Conservation (phyloP, 2,888 invertebrate genomes). For the Cryptocephalus primarius region DNA sequence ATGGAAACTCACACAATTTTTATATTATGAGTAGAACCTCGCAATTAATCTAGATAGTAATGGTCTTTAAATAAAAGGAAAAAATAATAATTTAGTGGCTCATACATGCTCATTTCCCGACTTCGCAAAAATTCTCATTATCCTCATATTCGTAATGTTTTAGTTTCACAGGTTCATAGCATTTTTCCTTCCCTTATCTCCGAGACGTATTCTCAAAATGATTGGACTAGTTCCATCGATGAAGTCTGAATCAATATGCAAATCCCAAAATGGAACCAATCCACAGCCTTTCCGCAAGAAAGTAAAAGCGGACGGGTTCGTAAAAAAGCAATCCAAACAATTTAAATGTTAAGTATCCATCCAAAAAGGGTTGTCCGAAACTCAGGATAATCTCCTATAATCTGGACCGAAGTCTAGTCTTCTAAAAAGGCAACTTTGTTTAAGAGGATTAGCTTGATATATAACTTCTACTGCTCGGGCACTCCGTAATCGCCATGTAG, state of each 20-base stretch:
- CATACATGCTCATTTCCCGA: too few species aligned
- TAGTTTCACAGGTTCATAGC: too few species aligned
- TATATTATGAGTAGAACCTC: too few species aligned
- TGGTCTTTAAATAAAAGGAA: too few species aligned
- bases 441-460: conserved; percentile 34
- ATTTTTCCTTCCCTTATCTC: too few species aligned
- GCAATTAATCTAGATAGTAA: too few species aligned
- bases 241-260: neutral
- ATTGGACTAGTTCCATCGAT: neutral
- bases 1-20: too few species aligned
- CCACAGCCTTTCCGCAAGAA: too few species aligned
- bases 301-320: neutral
- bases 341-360: conserved; percentile 24
- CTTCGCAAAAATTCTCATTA: too few species aligned
- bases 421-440: conserved; percentile 33
- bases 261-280: neutral
- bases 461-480: conserved; percentile 29
- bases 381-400: conserved; percentile 29
- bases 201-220: too few species aligned
- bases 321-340: conserved; percentile 17
- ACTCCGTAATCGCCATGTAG: conserved; percentile 26
- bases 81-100: too few species aligned
- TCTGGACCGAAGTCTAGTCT: conserved; percentile 21
- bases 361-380: conserved; percentile 23
- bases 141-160: too few species aligned